Evolutionary conservation across 2,797 vertebrate genomes (phyloP).

Genomic region (Arnoldichthys spilopterus): DNA sequence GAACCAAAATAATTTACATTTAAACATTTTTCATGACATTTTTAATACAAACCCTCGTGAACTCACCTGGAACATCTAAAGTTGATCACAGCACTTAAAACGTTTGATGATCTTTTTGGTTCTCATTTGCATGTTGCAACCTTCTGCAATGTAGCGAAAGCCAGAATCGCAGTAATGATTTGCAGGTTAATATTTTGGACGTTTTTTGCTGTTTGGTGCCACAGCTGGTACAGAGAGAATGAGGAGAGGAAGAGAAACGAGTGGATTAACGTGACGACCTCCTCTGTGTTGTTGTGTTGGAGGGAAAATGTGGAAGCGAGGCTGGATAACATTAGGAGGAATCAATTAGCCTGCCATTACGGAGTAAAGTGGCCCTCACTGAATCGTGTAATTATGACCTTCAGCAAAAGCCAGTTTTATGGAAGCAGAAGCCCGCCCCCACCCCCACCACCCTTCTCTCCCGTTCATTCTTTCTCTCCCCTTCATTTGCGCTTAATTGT

Average conservation of each 20-base stretch:
- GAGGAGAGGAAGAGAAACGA: not conserved
- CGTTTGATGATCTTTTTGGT: not conserved
- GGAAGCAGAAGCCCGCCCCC: constrained; percentile 65
- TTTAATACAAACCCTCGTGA: too few relatives aligned
- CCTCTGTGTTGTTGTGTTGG: constrained; percentile 57
- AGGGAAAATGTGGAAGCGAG: constrained; percentile 69
- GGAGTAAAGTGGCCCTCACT: constrained; percentile 76
- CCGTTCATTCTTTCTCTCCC: constrained; percentile 10
- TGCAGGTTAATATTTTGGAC: not conserved
- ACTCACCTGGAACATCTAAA: too few relatives aligned
- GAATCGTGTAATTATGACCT: constrained; percentile 82
- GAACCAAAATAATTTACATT: too few relatives aligned
- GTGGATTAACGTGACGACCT: not conserved
- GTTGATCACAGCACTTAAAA: too few relatives aligned
- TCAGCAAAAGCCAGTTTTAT: constrained; percentile 75
- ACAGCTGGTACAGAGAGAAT: not conserved
- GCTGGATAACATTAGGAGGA: constrained; percentile 77
- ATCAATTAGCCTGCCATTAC: constrained; percentile 82
- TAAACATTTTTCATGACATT: too few relatives aligned
- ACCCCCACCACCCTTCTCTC: not conserved
- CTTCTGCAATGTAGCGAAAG: not conserved
- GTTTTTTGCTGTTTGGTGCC: not conserved
- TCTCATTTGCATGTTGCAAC: not conserved
- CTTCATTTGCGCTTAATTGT: constrained; percentile 72
- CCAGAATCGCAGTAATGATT: not conserved